Conservation (phyloP, 2,797 vertebrate genomes). For the Pteropus rufus region DNA sequence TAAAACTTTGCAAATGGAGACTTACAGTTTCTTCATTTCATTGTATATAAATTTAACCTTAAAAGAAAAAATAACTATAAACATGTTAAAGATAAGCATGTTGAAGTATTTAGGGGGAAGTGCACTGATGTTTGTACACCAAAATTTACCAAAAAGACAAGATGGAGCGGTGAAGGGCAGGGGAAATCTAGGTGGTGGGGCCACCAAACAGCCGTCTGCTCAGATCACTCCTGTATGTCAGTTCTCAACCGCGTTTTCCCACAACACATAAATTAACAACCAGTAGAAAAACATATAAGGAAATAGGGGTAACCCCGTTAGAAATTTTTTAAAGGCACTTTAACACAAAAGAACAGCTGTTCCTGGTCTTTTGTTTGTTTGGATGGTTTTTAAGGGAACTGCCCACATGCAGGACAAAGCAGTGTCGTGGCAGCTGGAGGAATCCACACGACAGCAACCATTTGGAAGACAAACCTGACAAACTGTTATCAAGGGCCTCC, state of each 20-base stretch:
- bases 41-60: neutral
- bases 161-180: neutral
- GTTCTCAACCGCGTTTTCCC: neutral
- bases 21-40: neutral
- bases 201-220: neutral
- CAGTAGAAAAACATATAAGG: neutral
- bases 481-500: neutral
- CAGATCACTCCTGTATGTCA: fast-evolving
- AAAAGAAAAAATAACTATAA: neutral
- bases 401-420: neutral
- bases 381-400: neutral
- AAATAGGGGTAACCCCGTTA: neutral
- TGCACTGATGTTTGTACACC: neutral
- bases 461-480: neutral
- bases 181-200: neutral
- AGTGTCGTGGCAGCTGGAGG: fast-evolving
- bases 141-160: neutral
- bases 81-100: neutral
- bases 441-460: no score
- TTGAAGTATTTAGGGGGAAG: neutral
- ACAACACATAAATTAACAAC: neutral
- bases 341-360: neutral
- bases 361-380: neutral
- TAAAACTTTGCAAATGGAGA: neutral
- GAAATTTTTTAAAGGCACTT: neutral